Base-by-base conservation (phyloP, 2,888 invertebrate species). In the Dryobota labecula region DNA sequence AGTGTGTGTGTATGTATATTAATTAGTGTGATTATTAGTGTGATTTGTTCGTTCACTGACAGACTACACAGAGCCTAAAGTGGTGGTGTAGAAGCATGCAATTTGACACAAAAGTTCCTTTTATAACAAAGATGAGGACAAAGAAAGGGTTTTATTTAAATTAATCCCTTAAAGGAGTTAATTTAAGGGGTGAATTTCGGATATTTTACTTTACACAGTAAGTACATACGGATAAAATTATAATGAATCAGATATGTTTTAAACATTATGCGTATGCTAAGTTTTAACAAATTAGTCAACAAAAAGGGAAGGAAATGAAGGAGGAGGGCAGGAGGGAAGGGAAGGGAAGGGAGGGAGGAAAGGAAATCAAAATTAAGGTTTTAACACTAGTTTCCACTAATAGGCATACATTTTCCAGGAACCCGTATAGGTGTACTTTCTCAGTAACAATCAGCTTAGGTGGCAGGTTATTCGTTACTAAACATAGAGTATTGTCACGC, bases 401-500 rank as follows among this genome's bases (percentile, higher is more conserved):
- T 30, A 30, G 18, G 6, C 38, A 30, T 30, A n/a, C 13, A 68
- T 69, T 49, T 68, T n/a, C 13, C 15, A 69, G n/a, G 69, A 43
- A 75, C 13, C 11, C 11, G 24, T 33, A 5, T 27, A 11, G 2
- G 8, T n/a, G 6, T 27, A 20, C 4, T n/a, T 78, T 56, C 61
- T 38, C 18, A 33, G 43, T 57, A 78, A 8, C 36, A 49, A 78
- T 45, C 49, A 47, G 38, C 11, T 3, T 27, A 78, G 79, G 54
- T 75, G 79, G 54, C 54, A 38, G 56, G n/a, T 56, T 57, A 69
- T 47, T 64, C 54, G 45, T 61, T 53, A 80, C 70, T 20, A 63
- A 51, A 58, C 71, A 79, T 82, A 36, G 68, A 61, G 51, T 60
- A 64, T 60, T 70, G 63, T 73, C 86, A 86, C 85, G 84, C 84